Evolutionary conservation across 2,888 invertebrate species (phyloP).

Genomic region (Lasioglossum pauxillum): DNA sequence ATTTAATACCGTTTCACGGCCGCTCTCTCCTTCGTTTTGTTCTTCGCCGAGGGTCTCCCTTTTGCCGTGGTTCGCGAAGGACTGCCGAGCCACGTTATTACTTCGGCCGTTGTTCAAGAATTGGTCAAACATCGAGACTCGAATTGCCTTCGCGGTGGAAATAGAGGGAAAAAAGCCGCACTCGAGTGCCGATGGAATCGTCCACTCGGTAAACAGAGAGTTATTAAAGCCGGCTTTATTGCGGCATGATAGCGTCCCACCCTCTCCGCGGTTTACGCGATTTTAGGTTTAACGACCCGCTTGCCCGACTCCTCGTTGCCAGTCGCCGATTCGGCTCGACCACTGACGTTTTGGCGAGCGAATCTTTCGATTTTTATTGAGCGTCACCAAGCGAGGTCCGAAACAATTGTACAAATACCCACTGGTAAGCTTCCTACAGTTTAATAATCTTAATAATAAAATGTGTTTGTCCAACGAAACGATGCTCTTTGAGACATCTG

Average conservation of each 20-base stretch:
- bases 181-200: constrained; percentile 55
- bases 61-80: background rate
- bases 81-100: constrained; percentile 64
- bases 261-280: constrained; percentile 33
- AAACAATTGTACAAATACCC: background rate
- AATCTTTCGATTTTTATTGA: background rate
- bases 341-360: background rate
- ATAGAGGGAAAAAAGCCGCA: constrained; percentile 26
- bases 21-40: background rate
- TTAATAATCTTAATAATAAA: background rate
- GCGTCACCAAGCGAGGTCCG: background rate
- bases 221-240: constrained; percentile 67
- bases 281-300: constrained; percentile 43
- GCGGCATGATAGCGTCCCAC: constrained; percentile 23
- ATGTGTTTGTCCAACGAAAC: no score
- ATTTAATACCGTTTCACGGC: constrained; percentile 74
- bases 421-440: background rate
- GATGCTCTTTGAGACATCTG: no score
- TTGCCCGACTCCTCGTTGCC: background rate
- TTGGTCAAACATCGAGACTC: constrained; percentile 70
- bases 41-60: background rate
- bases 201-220: constrained; percentile 54
- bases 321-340: background rate
- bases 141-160: constrained; percentile 53
- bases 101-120: constrained; percentile 69